A percentile compares a stretch with the other conserved stretches of the same genome.
phyloP scores from a whole-genome alignment of 1,140 invertebrate genomes.

The Hypothenemus hampei region DNA sequence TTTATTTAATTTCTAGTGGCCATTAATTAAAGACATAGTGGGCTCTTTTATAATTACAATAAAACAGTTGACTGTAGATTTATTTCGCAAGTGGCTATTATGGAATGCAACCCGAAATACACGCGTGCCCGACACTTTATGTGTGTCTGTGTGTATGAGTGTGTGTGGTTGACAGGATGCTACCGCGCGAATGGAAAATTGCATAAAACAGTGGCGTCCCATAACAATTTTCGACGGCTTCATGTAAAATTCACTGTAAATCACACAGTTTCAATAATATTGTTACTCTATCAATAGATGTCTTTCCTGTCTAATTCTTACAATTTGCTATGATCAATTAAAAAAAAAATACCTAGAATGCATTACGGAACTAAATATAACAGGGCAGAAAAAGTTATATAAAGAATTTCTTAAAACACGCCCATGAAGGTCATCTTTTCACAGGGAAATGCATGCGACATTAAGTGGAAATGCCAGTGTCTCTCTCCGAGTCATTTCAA shows the following conservation, averaged over 20 bases:
- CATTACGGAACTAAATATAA: background rate
- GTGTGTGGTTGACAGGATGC: conserved; percentile 20
- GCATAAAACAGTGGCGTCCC: conserved; percentile 5
- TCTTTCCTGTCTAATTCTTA: background rate
- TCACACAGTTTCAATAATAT: background rate
- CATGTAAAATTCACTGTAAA: background rate
- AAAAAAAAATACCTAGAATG: no score
- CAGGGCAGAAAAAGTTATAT: background rate
- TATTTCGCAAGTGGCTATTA: conserved; percentile 15
- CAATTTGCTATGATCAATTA: no score
- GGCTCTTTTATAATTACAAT: background rate
- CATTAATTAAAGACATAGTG: background rate
- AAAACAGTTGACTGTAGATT: conserved; percentile 13
- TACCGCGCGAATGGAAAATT: conserved; percentile 17
- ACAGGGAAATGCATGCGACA: conserved; percentile 23
- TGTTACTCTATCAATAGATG: no score
- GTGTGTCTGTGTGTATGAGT: no score
- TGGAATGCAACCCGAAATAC: no score
- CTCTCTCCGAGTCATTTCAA: conserved; percentile 1
- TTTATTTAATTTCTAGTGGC: conserved; percentile 1
- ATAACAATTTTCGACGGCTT: background rate
- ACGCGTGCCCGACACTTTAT: conserved; percentile 14
- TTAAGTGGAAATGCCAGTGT: conserved; percentile 13
- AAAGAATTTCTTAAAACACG: no score
- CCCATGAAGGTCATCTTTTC: conserved; percentile 21